Percentiles rank a stretch among this genome's conserved stretches.
phyloP scores from a whole-genome alignment of 2,888 invertebrate species.

The Melinaea marsaeus region DNA sequence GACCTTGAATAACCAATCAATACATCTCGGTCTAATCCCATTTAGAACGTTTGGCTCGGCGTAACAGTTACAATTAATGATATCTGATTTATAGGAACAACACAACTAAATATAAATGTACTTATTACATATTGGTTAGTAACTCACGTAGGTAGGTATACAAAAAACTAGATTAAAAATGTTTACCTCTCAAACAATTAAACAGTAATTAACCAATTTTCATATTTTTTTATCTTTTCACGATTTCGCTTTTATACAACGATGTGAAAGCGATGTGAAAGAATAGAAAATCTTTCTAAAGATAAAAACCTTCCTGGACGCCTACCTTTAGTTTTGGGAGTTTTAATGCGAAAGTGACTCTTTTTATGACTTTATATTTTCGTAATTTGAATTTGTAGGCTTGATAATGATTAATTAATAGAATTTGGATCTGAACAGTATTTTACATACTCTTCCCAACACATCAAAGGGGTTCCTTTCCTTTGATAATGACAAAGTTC shows the following conservation, averaged over 20 bases:
- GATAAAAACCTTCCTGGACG: too few species aligned
- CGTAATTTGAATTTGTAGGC: not conserved
- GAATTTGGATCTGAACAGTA: constrained; percentile 3
- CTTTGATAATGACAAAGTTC: constrained; percentile 15
- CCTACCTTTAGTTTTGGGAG: too few species aligned
- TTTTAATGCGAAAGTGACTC: not conserved
- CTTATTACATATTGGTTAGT: too few species aligned
- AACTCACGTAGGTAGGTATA: not conserved
- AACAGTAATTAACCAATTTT: too few species aligned
- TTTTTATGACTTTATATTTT: not conserved
- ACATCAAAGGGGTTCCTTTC: not conserved
- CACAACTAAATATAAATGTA: not conserved
- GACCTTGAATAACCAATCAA: constrained; percentile 1
- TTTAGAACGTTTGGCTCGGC: too few species aligned
- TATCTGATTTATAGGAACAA: constrained; percentile 3
- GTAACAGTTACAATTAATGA: constrained; percentile 3
- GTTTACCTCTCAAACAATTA: too few species aligned
- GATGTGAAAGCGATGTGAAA: too few species aligned
- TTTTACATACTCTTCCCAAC: constrained; percentile 1
- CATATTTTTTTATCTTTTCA: too few species aligned
- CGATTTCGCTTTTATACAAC: too few species aligned
- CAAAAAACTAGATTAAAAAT: not conserved
- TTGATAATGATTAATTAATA: constrained; percentile 1
- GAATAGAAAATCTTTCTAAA: too few species aligned
- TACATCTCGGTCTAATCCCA: constrained; percentile 3